Conservation (phyloP, 2,797 vertebrate genomes). For the Mormyrops boulengeri region DNA sequence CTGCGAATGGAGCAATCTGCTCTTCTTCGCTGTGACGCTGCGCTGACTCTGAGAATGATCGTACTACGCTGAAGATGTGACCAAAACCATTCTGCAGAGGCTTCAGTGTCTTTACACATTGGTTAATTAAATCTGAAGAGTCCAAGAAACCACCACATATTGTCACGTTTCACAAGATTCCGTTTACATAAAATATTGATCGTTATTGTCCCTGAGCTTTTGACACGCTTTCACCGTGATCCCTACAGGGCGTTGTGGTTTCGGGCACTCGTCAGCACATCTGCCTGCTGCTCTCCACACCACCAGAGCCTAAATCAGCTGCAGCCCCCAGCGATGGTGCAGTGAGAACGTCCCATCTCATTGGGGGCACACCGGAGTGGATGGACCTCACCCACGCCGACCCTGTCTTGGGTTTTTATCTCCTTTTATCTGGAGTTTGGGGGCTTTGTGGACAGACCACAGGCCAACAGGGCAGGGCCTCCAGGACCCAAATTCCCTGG, state of each 20-base stretch:
- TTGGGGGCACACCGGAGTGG: not conserved
- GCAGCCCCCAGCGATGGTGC: not conserved
- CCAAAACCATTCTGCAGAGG: not conserved
- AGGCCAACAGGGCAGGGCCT: not conserved
- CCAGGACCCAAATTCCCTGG: not conserved
- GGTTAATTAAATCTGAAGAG: not conserved
- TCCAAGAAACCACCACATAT: not conserved
- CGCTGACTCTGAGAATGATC: not conserved
- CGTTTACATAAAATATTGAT: not conserved
- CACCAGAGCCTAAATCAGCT: not conserved
- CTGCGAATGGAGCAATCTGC: not conserved
- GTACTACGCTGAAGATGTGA: not conserved
- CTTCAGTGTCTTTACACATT: not conserved
- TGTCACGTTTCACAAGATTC: not conserved
- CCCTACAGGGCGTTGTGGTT: not conserved
- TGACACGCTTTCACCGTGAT: not conserved
- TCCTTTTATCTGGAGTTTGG: not conserved
- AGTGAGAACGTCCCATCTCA: not conserved
- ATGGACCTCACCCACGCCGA: not conserved
- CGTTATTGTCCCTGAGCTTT: not conserved
- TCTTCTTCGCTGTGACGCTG: not conserved
- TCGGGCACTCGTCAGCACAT: not conserved
- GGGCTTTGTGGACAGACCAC: not conserved
- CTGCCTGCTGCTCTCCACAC: not conserved
- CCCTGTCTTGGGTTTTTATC: not conserved